A percentile compares a stretch with the other conserved stretches of the same genome.
phyloP scores from a whole-genome alignment of 2,888 invertebrate genomes.

The Zootermopsis nevadensis region DNA sequence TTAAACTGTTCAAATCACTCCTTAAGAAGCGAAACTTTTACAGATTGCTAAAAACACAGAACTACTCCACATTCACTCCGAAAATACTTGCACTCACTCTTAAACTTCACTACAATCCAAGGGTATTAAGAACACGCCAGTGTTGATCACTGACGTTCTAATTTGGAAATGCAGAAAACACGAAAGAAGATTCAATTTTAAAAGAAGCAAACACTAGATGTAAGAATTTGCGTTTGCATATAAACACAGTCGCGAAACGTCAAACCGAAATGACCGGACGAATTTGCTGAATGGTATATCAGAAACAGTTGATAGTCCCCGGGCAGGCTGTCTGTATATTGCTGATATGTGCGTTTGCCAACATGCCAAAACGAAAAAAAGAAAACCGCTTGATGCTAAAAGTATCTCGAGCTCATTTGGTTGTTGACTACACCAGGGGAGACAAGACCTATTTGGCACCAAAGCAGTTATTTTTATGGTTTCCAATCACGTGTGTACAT shows the following conservation, averaged over 20 bases:
- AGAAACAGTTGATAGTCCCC: neutral
- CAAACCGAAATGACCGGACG: neutral
- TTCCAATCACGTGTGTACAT: neutral
- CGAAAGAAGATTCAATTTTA: neutral
- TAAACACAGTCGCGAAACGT: neutral
- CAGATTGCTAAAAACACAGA: no score
- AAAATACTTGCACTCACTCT: no score
- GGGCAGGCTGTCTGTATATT: constrained; percentile 6
- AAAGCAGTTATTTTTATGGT: neutral
- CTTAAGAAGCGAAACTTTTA: no score
- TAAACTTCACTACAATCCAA: no score
- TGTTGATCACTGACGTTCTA: no score
- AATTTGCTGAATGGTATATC: neutral
- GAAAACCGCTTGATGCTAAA: constrained; percentile 13
- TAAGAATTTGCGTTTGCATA: neutral
- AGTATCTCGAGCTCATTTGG: constrained; percentile 25
- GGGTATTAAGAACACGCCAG: no score
- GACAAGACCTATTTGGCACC: constrained; percentile 4
- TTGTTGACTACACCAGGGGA: constrained; percentile 19
- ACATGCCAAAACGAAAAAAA: neutral
- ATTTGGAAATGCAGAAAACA: neutral
- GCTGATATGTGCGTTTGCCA: constrained; percentile 12
- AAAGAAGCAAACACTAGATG: neutral
- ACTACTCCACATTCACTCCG: no score
- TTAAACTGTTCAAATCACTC: no score